Evolutionary conservation across 2,888 invertebrate species (phyloP), one percentile per base, ranked within the genome.

Genomic region (Micropterix aruncella): DNA sequence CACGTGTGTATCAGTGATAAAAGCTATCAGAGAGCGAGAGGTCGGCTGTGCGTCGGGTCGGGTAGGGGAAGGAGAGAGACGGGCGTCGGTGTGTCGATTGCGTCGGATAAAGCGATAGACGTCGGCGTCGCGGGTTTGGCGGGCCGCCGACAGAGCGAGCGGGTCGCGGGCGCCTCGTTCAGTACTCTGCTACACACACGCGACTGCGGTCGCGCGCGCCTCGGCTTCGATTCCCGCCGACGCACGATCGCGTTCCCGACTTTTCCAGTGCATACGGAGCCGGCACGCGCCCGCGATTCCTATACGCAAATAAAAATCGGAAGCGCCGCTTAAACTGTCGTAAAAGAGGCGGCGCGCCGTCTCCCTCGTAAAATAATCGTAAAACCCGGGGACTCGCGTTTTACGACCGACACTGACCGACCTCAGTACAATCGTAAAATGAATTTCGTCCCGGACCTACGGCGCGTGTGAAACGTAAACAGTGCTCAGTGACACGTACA

Each of bases 141-240:
- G 62, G 63, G 56, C 57, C 27, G 27, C 27, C 27, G 7, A 27
- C 5, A 7, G 27, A 27, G 27, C 27, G 7, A 27, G 27, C 27
- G 27, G 27, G 7, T 5, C 27, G 7, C 5, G 27, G 7, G 27
- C 7, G 7, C 27, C 27, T 7, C 27, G 27, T 27, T 27, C 12
- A 27, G 27, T 27, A 27, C 12, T 7, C 12, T 27, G 73, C 73
- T 74, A 74, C 75, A 73, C 75, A 75, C 76, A 74, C 67, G 73
- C 74, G 75, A 75, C 76, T 78, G 73, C 71, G 66, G 65, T 68
- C 68, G 70, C 68, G 60, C 60, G 60, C 60, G 60, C 59, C 60
- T 66, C 69, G 69, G 68, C 68, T 65, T 55, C 71, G 74, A 74
- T 73, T 74, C 75, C 75, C 72, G 71, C 69, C 70, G 57, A 63